Evolutionary conservation across 2,888 invertebrate species (phyloP), one percentile per base, ranked within the genome.

Genomic region (Tortrix viridana): DNA sequence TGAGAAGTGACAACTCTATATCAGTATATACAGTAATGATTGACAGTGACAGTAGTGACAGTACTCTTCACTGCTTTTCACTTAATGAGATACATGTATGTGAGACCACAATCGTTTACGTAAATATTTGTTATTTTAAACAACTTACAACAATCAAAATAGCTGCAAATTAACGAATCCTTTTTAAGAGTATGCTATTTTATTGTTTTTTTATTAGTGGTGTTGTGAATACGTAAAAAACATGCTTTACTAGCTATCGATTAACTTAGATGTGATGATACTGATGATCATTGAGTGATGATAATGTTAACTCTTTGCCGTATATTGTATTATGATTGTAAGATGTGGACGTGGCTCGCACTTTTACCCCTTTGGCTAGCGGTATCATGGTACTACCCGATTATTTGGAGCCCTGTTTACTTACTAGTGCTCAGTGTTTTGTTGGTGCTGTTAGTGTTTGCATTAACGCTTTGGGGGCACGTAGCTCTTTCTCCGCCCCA

Each of bases 401-500:
- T 77, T 49, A 44, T 83, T 59, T 85, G 85, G 85, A 79, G 82
- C 61, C 60, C 89, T 32, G 18, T 82, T 38, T 88, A 86, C 72
- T 70, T 91, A 67, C 60, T 81, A 52, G 26, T 82, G 54, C 71
- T 89, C 52, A 85, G 82, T 74, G 46, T 80, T 64, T 81, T 82
- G 61, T 63, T 89, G 18, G 60, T 82, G 60, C 63, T 82, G 67
- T 74, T 77, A 55, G 80, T 86, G 57, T 88, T 90, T 69, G 73
- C 79, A 18, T 77, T 91, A 55, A 87, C 90, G 7, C 83, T 95
- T 73, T 93, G 94, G 92, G 93, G 95, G 66, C 95, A 95, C 78
- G 87, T 95, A 58, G 92, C 93, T 65, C 82, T 95, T 41, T 95
- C 95, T 20, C 93, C 95, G 18, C 93, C 93, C 50, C 94, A 95